Evolutionary conservation across 2,113 vertebrate species (phyloP), one percentile per base, ranked within the genome.

Genomic region (Ctenodactylus gundi): DNA sequence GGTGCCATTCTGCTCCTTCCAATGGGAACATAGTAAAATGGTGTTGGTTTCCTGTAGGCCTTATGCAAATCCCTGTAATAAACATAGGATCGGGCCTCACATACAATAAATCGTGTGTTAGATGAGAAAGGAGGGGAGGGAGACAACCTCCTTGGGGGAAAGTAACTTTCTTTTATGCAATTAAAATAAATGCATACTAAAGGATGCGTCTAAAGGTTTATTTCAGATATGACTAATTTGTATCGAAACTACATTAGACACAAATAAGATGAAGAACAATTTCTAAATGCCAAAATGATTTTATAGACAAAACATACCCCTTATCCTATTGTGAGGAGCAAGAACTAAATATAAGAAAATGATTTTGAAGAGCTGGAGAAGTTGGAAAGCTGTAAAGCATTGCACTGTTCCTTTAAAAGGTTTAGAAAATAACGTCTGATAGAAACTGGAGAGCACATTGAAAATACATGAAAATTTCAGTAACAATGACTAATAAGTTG

Each of bases 1-100:
- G 97, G 96, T 96, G 98, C 94, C 90, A 96, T 97, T 98, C 98
- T 97, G 97, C 97, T 96, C 97, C 91, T 86, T 96, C 97, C 86
- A 98, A 97, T 98, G 94, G 80, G 89, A 91, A 77, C 75, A 89
- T 53, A 97, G 85, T 96, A 97, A 98, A 98, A 97, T 87, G 97
- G 96, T 97, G 81, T 93, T 96, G 90, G 57, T 96, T 96, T 97
- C 88, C 97, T 96, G 94, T 94, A 96, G 5, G 44, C 96, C 97
- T 91, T 93, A 95, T 96, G 93, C 97, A 98, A 98, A 98, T 98
- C 96, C 97, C 91, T 93, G 94, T 97, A 91, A 97, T 97, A 97
- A 97, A 97, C 95, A 95, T 88, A 93, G 76, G 94, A 97, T 95
- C 94, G 96, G 96, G 77, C 51, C 82, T 96, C 94, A 90, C 72